Base-by-base conservation (phyloP, 2,888 invertebrate genomes). In the Sphaeridia pumilis region DNA sequence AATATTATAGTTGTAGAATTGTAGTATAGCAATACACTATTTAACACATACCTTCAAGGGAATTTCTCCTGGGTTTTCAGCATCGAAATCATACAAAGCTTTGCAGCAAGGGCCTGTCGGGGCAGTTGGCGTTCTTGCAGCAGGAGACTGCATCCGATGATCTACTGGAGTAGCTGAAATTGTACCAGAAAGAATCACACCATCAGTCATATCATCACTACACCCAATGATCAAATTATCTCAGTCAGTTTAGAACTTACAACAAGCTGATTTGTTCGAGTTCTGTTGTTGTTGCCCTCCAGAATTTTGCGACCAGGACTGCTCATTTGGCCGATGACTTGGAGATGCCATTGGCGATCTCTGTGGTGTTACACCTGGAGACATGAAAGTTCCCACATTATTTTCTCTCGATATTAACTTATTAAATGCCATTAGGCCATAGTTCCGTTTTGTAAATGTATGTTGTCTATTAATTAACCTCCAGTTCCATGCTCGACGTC, bases 11-110 rank as follows among this genome's bases (percentile, higher is more conserved):
- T 31, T 31, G 14, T 31, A 14, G 31, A 31, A 31, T 31, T 31
- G 31, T 10, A 31, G 31, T 7, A n/a, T 14, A 7, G 20, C 17
- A 28, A 34, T 21, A 21, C n/a, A n/a, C n/a, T n/a, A n/a, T n/a
- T n/a, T n/a, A n/a, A n/a, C 14, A 52, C 69, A 72, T 73, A 87
- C 90, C 79, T 88, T 90, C 75, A 97, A 95, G 68, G 87, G 90
- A 68, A 98, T 79, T 74, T 98, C 98, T 56, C 95, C 95, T 54
- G 90, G 92, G 74, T 95, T 97, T 75, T 98, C 95, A 2, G 98
- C 87, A 57, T 95, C 94, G 74, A 98, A 98, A 75, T 98, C 97
- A 72, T 95, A 98, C 55, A 98, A 78, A 54, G 97, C 98, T 67
- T 86, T 84, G 75, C 89, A 89, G 72, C 84, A 85, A 20, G 92